Evolutionary conservation across 2,888 invertebrate genomes (phyloP).

Genomic region (Diarsia dahlii): DNA sequence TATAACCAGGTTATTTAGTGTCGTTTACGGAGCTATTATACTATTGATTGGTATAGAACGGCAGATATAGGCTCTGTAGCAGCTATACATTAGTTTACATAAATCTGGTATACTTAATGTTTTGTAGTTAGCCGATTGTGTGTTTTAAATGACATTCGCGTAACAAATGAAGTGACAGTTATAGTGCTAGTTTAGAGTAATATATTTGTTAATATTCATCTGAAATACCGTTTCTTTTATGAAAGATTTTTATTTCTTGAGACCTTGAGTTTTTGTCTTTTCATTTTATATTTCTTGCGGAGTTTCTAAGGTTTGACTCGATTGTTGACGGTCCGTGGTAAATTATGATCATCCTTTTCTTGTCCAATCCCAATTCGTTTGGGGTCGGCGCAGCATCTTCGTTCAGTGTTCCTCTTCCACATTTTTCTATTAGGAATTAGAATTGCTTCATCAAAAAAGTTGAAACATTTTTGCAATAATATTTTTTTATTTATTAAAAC

Average conservation of each 20-base stretch:
- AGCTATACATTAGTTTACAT: constrained; percentile 56
- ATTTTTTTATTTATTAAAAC: no score
- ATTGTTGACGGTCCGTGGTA: no score
- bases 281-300: neutral
- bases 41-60: constrained; percentile 52
- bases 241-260: neutral
- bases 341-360: neutral
- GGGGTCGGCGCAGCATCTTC: no score
- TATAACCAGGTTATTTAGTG: constrained; percentile 55
- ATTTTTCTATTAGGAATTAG: neutral
- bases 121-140: constrained; percentile 43
- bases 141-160: constrained; percentile 27
- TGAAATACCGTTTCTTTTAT: neutral
- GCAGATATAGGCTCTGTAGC: constrained; percentile 25
- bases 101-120: constrained; percentile 16
- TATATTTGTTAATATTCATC: neutral
- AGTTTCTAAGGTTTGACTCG: neutral
- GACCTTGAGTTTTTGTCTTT: neutral
- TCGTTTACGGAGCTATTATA: constrained; percentile 44
- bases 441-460: neutral
- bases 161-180: constrained; percentile 6
- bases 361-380: no score
- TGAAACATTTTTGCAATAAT: no score
- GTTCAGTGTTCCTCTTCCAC: no score
- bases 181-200: neutral